Evolutionary conservation across 2,113 vertebrate genomes (phyloP).

Genomic region (Laticauda colubrina): DNA sequence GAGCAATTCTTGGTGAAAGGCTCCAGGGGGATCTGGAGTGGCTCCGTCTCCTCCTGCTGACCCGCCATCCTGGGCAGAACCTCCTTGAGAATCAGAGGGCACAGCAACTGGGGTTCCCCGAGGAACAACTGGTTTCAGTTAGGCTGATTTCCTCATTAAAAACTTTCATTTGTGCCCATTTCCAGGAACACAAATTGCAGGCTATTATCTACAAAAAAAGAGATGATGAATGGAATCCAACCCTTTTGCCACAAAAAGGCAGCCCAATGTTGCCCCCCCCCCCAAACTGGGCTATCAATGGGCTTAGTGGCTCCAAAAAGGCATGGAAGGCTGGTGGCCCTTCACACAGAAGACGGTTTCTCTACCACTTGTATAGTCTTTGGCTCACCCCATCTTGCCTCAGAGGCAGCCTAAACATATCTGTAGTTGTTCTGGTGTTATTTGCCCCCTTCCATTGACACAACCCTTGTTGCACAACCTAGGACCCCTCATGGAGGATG

Average conservation of each 20-base stretch:
- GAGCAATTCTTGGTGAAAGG: conserved; percentile 62
- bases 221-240: background rate
- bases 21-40: conserved; percentile 55
- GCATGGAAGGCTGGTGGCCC: background rate
- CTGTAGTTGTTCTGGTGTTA: background rate
- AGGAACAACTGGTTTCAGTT: conserved; percentile 45
- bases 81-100: conserved; percentile 25
- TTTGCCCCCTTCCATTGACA: background rate
- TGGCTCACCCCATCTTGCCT: background rate
- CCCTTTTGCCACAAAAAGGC: background rate
- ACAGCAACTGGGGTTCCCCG: conserved; percentile 50
- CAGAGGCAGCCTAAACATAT: background rate
- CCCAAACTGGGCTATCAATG: background rate
- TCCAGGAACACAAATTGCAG: background rate
- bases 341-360: background rate
- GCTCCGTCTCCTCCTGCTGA: conserved; percentile 68
- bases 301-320: background rate
- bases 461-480: background rate
- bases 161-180: background rate
- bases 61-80: conserved; percentile 77
- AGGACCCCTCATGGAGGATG: background rate
- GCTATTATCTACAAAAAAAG: background rate
- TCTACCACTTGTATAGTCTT: background rate
- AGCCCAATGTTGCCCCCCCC: background rate
- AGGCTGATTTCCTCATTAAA: conserved; percentile 41